phyloP scores from a whole-genome alignment of 2,888 invertebrate species.

The Cantharis rufa region DNA sequence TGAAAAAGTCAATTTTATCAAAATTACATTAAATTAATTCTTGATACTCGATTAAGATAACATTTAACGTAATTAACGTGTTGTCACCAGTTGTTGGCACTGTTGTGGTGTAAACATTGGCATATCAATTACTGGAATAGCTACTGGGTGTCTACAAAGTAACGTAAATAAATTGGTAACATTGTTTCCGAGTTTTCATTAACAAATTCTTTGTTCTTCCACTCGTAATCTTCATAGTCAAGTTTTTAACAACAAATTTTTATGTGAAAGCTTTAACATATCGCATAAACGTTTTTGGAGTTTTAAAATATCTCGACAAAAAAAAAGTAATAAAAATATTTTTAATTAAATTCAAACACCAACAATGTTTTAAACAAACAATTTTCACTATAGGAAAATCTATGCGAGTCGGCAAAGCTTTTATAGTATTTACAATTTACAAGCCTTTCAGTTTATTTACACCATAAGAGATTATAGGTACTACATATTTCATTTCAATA shows the following conservation, averaged over 20 bases:
- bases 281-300: background rate
- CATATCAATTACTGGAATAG: background rate
- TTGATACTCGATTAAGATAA: background rate
- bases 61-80: background rate
- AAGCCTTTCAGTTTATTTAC: constrained; percentile 37
- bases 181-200: background rate
- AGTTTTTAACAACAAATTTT: background rate
- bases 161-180: background rate
- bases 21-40: background rate
- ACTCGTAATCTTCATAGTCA: background rate
- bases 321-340: background rate
- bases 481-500: constrained; percentile 33
- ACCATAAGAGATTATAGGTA: constrained; percentile 17
- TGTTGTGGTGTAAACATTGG: background rate
- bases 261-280: background rate
- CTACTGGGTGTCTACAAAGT: background rate
- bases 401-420: constrained; percentile 29
- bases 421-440: constrained; percentile 38
- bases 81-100: background rate
- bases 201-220: background rate
- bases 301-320: background rate
- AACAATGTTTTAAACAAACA: constrained; percentile 33
- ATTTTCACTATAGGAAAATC: constrained; percentile 31
- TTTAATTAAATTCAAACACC: constrained; percentile 42
- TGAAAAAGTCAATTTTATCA: background rate